Percentiles rank a stretch among this genome's conserved stretches.
phyloP scores from a whole-genome alignment of 2,113 vertebrate genomes.

The Vicugna pacos region DNA sequence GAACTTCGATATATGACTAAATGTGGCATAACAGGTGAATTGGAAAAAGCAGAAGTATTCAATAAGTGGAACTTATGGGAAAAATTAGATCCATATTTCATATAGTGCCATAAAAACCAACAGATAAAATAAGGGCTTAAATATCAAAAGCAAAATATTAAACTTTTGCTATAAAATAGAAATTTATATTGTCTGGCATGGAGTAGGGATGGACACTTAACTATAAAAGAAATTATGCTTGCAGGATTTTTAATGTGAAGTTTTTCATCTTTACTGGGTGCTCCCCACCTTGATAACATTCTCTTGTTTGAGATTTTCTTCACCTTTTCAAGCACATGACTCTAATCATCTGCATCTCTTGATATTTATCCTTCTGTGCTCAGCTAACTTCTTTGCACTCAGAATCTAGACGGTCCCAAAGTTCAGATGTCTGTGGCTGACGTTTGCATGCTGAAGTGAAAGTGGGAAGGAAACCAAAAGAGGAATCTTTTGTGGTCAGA shows the following conservation, averaged over 20 bases:
- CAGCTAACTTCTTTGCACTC: constrained; percentile 1
- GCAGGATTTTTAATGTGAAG: constrained; percentile 2
- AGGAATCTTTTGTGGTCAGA: background rate
- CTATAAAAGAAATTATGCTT: constrained; percentile 24
- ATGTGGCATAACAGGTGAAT: background rate
- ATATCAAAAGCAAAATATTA: background rate
- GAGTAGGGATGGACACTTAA: constrained; percentile 25
- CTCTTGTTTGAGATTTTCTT: constrained; percentile 49
- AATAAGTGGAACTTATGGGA: background rate
- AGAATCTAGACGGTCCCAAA: background rate
- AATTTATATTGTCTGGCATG: background rate
- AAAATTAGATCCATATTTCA: background rate
- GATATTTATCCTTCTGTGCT: constrained; percentile 30
- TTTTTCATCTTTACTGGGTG: constrained; percentile 6
- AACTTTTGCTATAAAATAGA: constrained; percentile 27
- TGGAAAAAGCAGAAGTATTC: constrained; percentile 7
- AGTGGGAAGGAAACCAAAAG: background rate
- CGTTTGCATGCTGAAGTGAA: background rate
- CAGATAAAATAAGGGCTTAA: background rate
- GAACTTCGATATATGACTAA: constrained; percentile 31
- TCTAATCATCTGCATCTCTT: background rate
- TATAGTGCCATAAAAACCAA: constrained; percentile 21
- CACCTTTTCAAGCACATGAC: background rate
- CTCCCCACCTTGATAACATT: constrained; percentile 26
- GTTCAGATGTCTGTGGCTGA: background rate